phyloP scores from a whole-genome alignment of 2,113 vertebrate genomes.

The Ifrita kowaldi region DNA sequence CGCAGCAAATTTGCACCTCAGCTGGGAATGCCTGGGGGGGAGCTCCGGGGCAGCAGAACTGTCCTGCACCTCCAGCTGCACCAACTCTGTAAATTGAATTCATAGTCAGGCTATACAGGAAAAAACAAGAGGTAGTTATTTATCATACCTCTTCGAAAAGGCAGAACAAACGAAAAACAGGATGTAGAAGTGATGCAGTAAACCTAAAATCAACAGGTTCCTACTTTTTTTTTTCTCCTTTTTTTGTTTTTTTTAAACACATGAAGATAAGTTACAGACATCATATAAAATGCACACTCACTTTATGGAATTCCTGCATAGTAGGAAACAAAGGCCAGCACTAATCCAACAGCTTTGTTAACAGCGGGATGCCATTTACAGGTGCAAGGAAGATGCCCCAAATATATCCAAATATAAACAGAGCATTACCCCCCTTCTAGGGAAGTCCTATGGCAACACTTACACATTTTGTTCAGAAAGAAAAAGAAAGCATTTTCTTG shows the following conservation, averaged over 20 bases:
- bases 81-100: constrained; percentile 51
- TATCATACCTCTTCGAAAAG: constrained; percentile 51
- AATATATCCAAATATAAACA: constrained; percentile 34
- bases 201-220: constrained; percentile 56
- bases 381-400: constrained; percentile 14
- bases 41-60: not conserved
- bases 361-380: constrained; percentile 54
- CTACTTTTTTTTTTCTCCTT: not conserved
- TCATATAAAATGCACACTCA: constrained; percentile 69
- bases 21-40: not conserved
- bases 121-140: constrained; percentile 64
- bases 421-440: not conserved
- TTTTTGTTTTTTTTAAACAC: constrained; percentile 14
- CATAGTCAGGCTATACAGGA: constrained; percentile 44
- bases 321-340: constrained; percentile 72
- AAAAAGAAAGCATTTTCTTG: constrained; percentile 6
- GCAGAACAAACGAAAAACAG: constrained; percentile 14
- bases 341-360: constrained; percentile 65
- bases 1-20: not conserved
- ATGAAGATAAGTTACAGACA: constrained; percentile 62
- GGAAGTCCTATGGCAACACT: constrained; percentile 40
- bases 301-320: constrained; percentile 73
- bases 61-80: constrained; percentile 5
- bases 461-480: not conserved
- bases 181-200: constrained; percentile 43